phyloP scores from a whole-genome alignment of 2,797 vertebrate genomes.

The Onychomys torridus region DNA sequence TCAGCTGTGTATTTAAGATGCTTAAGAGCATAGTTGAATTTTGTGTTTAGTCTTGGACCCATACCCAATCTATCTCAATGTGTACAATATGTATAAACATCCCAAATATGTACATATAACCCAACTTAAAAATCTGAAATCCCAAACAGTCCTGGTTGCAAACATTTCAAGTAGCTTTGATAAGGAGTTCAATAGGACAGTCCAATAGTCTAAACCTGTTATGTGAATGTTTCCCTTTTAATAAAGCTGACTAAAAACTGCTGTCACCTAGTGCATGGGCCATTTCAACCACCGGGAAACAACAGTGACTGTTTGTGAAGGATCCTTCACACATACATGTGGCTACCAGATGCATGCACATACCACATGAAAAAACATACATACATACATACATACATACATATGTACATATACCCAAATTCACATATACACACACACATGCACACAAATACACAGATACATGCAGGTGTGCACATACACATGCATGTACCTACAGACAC shows the following conservation, averaged over 20 bases:
- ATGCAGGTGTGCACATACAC: not conserved
- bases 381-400: not conserved
- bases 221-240: not conserved
- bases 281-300: not conserved
- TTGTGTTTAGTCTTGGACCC: not conserved
- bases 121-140: not conserved
- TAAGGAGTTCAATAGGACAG: not conserved
- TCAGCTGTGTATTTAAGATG: not conserved
- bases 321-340: not conserved
- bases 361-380: not conserved
- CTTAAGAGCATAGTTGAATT: not conserved
- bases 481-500: not conserved
- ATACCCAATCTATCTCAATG: not conserved
- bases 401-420: not conserved
- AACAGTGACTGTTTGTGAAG: not conserved
- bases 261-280: not conserved
- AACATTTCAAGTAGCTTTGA: not conserved
- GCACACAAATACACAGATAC: not conserved
- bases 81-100: not conserved
- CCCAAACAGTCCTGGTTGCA: not conserved
- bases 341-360: not conserved
- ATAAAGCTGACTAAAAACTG: constrained; percentile 10
- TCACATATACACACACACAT: not conserved
- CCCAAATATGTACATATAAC: not conserved
- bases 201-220: not conserved